phyloP scores from a whole-genome alignment of 2,888 invertebrate species.

The Bembecia ichneumoniformis region DNA sequence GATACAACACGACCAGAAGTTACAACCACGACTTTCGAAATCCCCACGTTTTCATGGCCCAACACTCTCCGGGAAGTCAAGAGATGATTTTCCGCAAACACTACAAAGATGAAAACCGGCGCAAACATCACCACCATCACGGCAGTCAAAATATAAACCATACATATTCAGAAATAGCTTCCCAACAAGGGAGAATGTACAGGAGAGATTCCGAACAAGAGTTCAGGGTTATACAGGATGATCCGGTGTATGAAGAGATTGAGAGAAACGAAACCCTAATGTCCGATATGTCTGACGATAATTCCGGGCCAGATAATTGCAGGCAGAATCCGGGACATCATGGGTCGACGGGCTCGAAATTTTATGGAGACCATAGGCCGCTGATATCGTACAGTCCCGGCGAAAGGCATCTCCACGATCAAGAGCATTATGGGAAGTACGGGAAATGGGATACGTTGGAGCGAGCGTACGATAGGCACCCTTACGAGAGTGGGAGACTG shows the following conservation, averaged over 20 bases:
- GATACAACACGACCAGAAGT: constrained; percentile 59
- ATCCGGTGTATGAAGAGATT: constrained; percentile 87
- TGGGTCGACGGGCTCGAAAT: constrained; percentile 74
- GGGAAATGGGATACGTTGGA: constrained; percentile 70
- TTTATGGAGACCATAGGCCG: constrained; percentile 86
- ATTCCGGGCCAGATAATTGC: constrained; percentile 75
- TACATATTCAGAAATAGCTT: constrained; percentile 82
- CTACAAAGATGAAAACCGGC: constrained; percentile 56
- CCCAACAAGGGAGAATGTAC: constrained; percentile 62
- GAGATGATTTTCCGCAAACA: constrained; percentile 64
- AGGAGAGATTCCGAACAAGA: constrained; percentile 71
- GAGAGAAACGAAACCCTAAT: constrained; percentile 81
- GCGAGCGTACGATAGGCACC: constrained; percentile 58
- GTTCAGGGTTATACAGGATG: constrained; percentile 75
- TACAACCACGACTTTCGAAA: constrained; percentile 64
- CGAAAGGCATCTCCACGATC: constrained; percentile 68
- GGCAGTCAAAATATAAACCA: constrained; percentile 77
- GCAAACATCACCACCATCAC: constrained; percentile 64
- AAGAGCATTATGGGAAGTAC: constrained; percentile 61
- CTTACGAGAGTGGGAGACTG: constrained; percentile 63
- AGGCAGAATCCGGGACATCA: constrained; percentile 76
- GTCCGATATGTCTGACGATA: constrained; percentile 84
- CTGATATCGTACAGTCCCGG: constrained; percentile 83
- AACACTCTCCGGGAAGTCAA: constrained; percentile 61
- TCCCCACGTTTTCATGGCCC: constrained; percentile 64